Percentiles rank a stretch among this genome's conserved stretches.
Evolutionary conservation across 2,113 vertebrate genomes (phyloP).

Genomic region (Ceratotherium simum): DNA sequence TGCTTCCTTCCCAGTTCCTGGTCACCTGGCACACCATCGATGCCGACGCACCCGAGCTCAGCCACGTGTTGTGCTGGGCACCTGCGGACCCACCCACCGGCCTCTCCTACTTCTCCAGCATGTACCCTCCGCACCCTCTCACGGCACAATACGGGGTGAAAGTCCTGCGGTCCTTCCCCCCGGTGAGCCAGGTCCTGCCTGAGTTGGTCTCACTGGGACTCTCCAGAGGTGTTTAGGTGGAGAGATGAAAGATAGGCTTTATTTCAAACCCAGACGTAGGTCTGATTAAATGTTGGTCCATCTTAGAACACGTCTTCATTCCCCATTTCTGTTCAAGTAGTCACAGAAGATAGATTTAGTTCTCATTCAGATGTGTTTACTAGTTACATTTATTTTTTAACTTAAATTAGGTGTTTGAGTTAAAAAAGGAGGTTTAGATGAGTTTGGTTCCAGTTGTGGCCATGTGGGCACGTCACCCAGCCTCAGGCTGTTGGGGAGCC

Average conservation of each 20-base stretch:
- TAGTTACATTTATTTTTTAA: background rate
- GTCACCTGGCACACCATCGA: constrained; percentile 99
- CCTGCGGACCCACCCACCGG: constrained; percentile 96
- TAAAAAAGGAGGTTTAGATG: background rate
- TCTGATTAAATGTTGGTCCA: background rate
- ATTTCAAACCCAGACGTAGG: background rate
- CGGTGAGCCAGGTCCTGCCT: constrained; percentile 85
- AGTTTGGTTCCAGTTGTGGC: background rate
- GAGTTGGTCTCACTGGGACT: background rate
- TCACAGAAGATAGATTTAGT: background rate
- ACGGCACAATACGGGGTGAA: constrained; percentile 98
- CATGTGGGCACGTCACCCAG: background rate
- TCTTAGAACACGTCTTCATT: background rate
- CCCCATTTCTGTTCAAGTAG: background rate
- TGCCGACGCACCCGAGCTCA: constrained; percentile 97
- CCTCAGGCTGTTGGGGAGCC: background rate
- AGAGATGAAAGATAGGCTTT: background rate
- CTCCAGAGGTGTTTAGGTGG: background rate
- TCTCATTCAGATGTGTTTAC: background rate
- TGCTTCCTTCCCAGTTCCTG: constrained; percentile 89
- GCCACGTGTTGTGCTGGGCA: constrained; percentile 97
- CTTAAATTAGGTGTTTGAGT: background rate
- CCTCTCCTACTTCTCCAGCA: constrained; percentile 98
- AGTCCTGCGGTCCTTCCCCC: constrained; percentile 97
- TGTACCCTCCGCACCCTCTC: constrained; percentile 97